Evolutionary conservation across 2,113 vertebrate species (phyloP), one percentile per base, ranked within the genome.

Genomic region (Grammomys dolichurus): DNA sequence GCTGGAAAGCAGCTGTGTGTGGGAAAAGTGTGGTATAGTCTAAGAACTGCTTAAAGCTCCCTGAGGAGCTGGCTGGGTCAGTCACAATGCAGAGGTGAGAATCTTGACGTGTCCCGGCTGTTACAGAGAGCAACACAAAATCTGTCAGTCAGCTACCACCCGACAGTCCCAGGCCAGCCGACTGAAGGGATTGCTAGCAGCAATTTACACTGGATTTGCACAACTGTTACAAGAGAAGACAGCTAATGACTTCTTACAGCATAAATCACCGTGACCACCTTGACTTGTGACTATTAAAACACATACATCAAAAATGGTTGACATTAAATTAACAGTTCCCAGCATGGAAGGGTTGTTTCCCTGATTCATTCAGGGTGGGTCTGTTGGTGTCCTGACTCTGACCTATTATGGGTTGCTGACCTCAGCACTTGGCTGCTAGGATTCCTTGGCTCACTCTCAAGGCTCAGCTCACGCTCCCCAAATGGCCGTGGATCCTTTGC

Each of bases 361-460:
- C 72, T 73, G 81, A 69, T 91, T 94, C 65, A 86, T 78, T 92
- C 90, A 82, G 40, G 92, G 33, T n/a, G 43, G 85, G 69, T 89
- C 80, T 73, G 26, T 80, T 85, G 72, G 76, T 96, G 60, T 56
- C 90, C 82, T 58, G 56, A 17, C 80, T 96, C 77, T 58, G 88
- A 33, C 75, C 94, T 81, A 67, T 76, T 54, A 11, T 5, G 72
- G 67, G 93, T 92, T 91, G 76, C 92, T 70, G n/a, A 75, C 89
- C 91, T 90, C 28, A n/a, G 80, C 4, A 60, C 17, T 56, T n/a
- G 63, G 54, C 93, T 95, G 95, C 96, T 92, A 95, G 69, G 80
- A 76, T 85, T 40, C 63, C 77, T 87, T 96, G 96, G 90, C 90
- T 97, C 58, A 11, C 69, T 94, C 81, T 70, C 93, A 96, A 91